Conservation (phyloP, 2,888 invertebrate species). For the Eristalis intricaria region DNA sequence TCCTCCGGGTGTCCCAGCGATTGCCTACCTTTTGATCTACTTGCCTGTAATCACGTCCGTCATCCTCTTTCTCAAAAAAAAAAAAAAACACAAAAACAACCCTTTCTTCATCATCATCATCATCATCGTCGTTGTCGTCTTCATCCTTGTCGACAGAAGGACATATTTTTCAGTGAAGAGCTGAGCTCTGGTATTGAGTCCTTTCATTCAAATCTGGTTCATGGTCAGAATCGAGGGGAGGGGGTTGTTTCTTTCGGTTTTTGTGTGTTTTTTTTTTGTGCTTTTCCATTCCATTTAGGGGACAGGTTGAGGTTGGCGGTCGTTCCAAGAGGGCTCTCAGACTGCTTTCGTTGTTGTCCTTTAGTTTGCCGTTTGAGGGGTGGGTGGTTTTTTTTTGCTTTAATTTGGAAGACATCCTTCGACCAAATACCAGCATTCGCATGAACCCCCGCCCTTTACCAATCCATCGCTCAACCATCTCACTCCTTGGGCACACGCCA, state of each 20-base stretch:
- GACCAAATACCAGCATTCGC: too few species aligned
- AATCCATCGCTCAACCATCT: too few species aligned
- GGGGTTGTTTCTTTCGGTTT: background rate
- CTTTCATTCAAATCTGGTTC: conserved; percentile 55
- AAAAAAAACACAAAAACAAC: background rate
- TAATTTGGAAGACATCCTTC: too few species aligned
- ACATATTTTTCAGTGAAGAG: conserved; percentile 30
- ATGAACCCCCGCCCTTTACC: too few species aligned
- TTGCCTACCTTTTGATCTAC: background rate
- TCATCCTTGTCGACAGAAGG: conserved; percentile 37
- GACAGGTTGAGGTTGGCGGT: conserved; percentile 13
- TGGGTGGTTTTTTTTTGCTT: too few species aligned
- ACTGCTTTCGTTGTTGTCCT: conserved; percentile 35
- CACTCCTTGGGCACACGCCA: too few species aligned
- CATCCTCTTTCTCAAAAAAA: background rate
- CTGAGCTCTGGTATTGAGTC: conserved; percentile 29
- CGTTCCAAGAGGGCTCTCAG: conserved; percentile 15
- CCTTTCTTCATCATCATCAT: conserved; percentile 24
- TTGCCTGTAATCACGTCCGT: conserved; percentile 5
- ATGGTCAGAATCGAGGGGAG: conserved; percentile 34
- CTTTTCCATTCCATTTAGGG: background rate
- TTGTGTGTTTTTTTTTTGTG: background rate
- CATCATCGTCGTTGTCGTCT: conserved; percentile 5
- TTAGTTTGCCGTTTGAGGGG: conserved; percentile 28
- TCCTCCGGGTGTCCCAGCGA: background rate